Base-by-base conservation (phyloP, 2,888 invertebrate species). In the Mythimna vitellina region DNA sequence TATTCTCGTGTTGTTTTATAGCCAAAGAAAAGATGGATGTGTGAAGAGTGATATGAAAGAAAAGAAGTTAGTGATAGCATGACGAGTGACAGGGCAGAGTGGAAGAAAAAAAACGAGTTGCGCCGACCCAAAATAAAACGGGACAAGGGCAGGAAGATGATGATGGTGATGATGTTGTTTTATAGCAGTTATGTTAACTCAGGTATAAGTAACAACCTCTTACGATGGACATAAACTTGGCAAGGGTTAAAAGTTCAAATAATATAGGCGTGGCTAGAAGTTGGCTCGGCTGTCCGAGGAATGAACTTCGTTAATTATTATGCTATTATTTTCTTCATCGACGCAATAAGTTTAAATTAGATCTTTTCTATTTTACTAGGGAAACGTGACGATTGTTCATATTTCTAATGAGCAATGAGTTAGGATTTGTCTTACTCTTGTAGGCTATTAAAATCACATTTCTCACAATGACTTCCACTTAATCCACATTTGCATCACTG, bases 171-270 rank as follows among this genome's bases (percentile, higher is more conserved):
- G n/a, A n/a, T n/a, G n/a, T n/a, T n/a, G 29, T 82, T 82, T 67
- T 67, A 70, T 65, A 22, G 49, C 56, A 61, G 51, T 73, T 57
- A 66, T 54, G 67, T 78, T 69, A 57, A 61, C 20, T 60, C n/a
- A 1, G 46, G 25, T 72, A 62, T 76, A 77, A 76, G 73, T 78
- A 73, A 80, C 79, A 62, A 58, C 29, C 22, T 42, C 22, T 70
- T 67, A 65, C 82, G 78, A 78, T 73, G 64, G 74, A 67, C 73
- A 70, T 82, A 80, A 78, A 80, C 69, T 67, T 0, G 10, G 46
- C 57, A 12, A 54, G 66, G 80, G 80, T 80, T 82, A 73, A 56
- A 67, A 82, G 82, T 73, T 82, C 82, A 78, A 66, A 82, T 80
- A 80, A 82, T 56, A 69, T 32, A 82, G 80, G 80, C 82, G 80